Evolutionary conservation across 2,113 vertebrate species (phyloP).

Genomic region (Varanus komodoensis): DNA sequence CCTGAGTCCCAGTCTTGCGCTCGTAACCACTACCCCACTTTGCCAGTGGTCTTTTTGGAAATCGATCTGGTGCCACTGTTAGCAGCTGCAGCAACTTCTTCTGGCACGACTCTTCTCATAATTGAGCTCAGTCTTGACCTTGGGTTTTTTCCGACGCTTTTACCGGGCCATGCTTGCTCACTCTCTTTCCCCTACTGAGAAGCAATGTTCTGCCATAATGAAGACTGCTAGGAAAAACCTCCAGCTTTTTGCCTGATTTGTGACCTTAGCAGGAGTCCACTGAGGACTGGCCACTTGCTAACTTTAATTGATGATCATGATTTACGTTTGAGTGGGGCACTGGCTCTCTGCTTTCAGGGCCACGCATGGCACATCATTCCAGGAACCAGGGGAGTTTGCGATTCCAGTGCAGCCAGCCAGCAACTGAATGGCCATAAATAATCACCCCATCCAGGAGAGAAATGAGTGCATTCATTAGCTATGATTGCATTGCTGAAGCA

Average conservation of each 20-base stretch:
- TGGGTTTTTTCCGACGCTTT: neutral
- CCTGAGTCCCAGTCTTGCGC: no score
- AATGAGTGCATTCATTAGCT: slow-evolving; percentile 48
- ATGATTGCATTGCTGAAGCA: slow-evolving; percentile 7
- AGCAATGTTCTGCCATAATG: neutral
- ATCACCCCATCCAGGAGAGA: slow-evolving; percentile 33
- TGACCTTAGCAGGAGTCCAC: neutral
- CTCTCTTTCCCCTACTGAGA: neutral
- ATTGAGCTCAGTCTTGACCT: neutral
- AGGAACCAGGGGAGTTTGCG: neutral
- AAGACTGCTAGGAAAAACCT: slow-evolving; percentile 1
- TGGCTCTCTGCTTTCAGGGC: neutral
- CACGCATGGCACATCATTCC: neutral
- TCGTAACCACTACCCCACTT: neutral
- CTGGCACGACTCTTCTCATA: neutral
- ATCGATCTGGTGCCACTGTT: accelerated
- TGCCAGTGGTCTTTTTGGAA: neutral
- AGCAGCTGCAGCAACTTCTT: accelerated
- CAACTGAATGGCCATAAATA: slow-evolving; percentile 55
- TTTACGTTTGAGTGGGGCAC: accelerated
- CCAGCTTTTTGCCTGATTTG: neutral
- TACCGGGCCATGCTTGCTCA: neutral
- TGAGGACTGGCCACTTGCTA: neutral
- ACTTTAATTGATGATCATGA: neutral
- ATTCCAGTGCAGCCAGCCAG: neutral